Evolutionary conservation across 2,888 invertebrate genomes (phyloP), one percentile per base, ranked within the genome.

Genomic region (Flexamia atlantica): DNA sequence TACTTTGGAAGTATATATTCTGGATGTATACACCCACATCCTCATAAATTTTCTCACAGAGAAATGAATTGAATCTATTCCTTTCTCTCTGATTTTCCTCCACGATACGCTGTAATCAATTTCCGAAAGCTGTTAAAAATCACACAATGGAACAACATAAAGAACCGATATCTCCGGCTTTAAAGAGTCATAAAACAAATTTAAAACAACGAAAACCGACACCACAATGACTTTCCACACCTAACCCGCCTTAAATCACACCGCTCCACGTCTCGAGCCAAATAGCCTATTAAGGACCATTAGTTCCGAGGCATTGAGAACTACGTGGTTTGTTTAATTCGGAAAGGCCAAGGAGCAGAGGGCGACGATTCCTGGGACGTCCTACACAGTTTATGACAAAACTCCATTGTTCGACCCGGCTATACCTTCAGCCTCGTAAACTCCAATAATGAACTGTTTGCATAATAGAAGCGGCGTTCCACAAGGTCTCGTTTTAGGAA

Each of bases 311-410:
- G 53, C 53, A 53, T 64, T 30, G 64, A 64, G 64, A 64, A 64
- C 17, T 28, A 64, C 28, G 64, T 10, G 64, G 64, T 64, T 64
- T 64, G 64, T 64, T 64, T 64, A 64, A 64, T 64, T 64, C 64
- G 14, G 30, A 64, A 64, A 64, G 64, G 64, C 64, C 64, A 64
- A 64, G 64, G 64, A 64, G 64, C 64, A 64, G 30, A 30, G 64
- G 64, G 64, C 64, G 64, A 64, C 64, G 30, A 64, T 23, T 20
- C 57, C 57, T 46, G 53, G 14, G 20, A 40, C 70, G 10, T 36
- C 70, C 70, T 70, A 70, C 70, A 30, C 70, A n/a, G 40, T 70
- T 70, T 70, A 70, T 40, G 70, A 70, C 70, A 40, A 70, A 70
- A 70, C 70, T 23, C 70, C 40, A 70, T 70, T 70, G 70, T 70